phyloP scores from a whole-genome alignment of 1,140 invertebrate species.

The Coboldia fuscipes region DNA sequence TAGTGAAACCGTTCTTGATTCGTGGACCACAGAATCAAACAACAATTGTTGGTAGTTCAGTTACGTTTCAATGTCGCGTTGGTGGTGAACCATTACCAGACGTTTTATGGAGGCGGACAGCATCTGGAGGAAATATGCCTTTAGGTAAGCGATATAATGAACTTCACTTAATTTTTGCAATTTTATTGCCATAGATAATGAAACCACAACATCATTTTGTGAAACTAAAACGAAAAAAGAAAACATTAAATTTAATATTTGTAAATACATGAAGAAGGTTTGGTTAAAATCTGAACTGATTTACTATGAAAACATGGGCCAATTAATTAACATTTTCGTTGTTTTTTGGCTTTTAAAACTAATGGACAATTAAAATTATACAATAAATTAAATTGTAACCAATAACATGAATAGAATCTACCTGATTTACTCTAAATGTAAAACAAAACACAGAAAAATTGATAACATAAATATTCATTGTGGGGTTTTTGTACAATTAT shows the following conservation, averaged over 20 bases:
- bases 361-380: background rate
- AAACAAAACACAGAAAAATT: background rate
- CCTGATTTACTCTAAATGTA: background rate
- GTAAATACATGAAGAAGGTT: background rate
- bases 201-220: no score
- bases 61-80: constrained; percentile 57
- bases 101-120: constrained; percentile 46
- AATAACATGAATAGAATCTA: background rate
- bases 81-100: constrained; percentile 56
- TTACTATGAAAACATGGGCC: background rate
- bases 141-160: constrained; percentile 25
- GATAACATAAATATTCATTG: background rate
- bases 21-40: constrained; percentile 52
- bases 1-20: constrained; percentile 64
- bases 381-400: background rate
- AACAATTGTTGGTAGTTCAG: constrained; percentile 44
- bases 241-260: background rate
- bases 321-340: background rate
- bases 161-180: no score
- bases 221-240: no score
- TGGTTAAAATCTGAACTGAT: background rate
- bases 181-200: no score
- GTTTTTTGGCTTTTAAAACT: no score
- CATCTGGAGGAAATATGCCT: constrained; percentile 46
- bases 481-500: constrained; percentile 5